Percentiles rank a stretch among this genome's conserved stretches.
Evolutionary conservation across 2,113 vertebrate genomes (phyloP).

Genomic region (Propithecus coquereli): DNA sequence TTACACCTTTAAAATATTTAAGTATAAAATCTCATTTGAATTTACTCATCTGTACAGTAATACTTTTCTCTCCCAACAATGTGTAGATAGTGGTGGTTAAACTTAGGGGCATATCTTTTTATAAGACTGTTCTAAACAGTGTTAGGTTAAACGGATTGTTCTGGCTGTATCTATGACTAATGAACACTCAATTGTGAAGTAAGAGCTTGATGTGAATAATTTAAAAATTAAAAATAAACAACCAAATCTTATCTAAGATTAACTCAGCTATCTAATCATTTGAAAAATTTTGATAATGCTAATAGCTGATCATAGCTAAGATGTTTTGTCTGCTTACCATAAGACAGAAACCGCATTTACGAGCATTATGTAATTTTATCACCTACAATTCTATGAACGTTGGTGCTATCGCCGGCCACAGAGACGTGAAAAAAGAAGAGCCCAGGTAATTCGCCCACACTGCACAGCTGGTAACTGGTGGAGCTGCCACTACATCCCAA

Average conservation of each 20-base stretch:
- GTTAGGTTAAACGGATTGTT: background rate
- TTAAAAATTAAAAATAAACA: slow-evolving; percentile 1
- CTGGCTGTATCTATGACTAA: background rate
- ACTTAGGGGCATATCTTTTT: background rate
- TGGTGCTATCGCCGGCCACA: background rate
- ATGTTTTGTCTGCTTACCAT: background rate
- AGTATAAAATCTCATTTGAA: slow-evolving; percentile 37
- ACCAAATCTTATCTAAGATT: background rate
- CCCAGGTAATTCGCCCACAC: background rate
- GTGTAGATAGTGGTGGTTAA: background rate
- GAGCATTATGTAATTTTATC: background rate
- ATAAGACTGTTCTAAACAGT: background rate
- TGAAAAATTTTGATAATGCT: background rate
- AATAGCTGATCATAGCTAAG: background rate
- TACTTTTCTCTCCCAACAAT: background rate
- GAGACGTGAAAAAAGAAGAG: background rate
- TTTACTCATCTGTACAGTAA: background rate
- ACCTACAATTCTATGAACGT: background rate
- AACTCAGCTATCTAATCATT: background rate
- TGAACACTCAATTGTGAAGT: background rate
- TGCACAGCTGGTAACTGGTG: rapidly evolving
- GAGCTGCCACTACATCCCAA: background rate
- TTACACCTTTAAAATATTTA: background rate
- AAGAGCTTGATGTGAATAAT: background rate
- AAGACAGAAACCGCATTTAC: background rate